Conservation (phyloP, 2,113 vertebrate genomes). For the Trachemys scripta region DNA sequence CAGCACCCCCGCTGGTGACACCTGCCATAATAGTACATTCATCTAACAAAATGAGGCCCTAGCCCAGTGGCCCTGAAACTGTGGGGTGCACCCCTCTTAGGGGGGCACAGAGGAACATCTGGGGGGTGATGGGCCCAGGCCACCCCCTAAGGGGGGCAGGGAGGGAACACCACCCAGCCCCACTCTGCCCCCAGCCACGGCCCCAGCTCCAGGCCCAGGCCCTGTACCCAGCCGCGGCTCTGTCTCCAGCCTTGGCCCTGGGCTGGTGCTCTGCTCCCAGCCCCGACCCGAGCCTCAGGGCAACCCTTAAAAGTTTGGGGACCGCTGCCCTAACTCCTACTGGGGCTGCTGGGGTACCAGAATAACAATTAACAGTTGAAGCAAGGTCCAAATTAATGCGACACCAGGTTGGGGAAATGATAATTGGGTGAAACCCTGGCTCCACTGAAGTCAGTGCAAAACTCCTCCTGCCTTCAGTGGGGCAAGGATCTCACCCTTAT, state of each 20-base stretch:
- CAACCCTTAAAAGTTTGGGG: too few relatives aligned
- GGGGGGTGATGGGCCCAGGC: too few relatives aligned
- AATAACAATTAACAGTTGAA: neutral
- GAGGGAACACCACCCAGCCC: too few relatives aligned
- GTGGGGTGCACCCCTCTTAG: too few relatives aligned
- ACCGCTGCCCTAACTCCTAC: neutral
- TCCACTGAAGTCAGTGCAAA: neutral
- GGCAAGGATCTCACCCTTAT: neutral
- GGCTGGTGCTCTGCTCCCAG: too few relatives aligned
- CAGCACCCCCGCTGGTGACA: neutral
- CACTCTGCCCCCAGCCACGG: too few relatives aligned
- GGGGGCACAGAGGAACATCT: too few relatives aligned
- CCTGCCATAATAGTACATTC: neutral
- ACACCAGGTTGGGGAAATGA: neutral
- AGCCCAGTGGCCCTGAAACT: neutral
- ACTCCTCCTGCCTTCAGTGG: neutral
- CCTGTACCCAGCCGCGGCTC: accelerated
- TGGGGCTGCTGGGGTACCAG: neutral
- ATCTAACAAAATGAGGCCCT: neutral
- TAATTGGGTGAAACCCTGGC: neutral
- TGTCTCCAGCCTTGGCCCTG: too few relatives aligned
- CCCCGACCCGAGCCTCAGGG: too few relatives aligned
- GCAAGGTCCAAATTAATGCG: neutral
- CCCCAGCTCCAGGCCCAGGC: too few relatives aligned
- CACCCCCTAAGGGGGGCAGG: too few relatives aligned